Evolutionary conservation across 2,113 vertebrate genomes (phyloP).

Genomic region (Nycticebus coucang): DNA sequence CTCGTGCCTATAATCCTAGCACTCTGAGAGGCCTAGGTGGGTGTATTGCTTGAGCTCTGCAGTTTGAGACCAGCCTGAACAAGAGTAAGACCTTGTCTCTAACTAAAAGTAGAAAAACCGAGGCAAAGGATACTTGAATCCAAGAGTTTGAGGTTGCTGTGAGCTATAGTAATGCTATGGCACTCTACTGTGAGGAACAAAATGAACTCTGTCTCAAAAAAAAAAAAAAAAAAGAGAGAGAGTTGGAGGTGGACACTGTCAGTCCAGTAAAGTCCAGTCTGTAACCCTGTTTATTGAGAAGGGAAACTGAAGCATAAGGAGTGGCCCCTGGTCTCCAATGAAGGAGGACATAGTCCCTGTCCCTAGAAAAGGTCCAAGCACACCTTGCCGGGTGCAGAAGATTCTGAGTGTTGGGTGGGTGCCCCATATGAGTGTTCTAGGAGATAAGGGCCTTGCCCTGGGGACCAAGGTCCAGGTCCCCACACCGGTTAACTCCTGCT

Average conservation of each 20-base stretch:
- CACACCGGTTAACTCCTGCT: accelerated
- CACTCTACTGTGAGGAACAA: too few relatives aligned
- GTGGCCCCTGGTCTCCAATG: accelerated
- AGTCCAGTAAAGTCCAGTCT: background rate
- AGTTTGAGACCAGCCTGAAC: too few relatives aligned
- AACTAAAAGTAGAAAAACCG: too few relatives aligned
- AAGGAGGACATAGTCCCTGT: background rate
- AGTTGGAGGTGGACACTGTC: background rate
- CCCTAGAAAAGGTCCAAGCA: background rate
- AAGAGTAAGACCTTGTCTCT: too few relatives aligned
- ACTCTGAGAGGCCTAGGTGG: too few relatives aligned
- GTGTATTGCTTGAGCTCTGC: too few relatives aligned
- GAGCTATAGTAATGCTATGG: too few relatives aligned
- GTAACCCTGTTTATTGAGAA: background rate
- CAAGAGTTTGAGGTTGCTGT: too few relatives aligned
- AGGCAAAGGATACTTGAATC: too few relatives aligned
- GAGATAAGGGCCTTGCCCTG: slow-evolving; percentile 5
- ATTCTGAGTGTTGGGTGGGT: background rate
- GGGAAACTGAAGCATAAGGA: background rate
- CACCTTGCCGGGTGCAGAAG: background rate
- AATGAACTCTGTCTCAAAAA: too few relatives aligned
- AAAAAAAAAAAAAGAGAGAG: too few relatives aligned
- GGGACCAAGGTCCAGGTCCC: background rate
- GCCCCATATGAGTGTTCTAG: background rate
- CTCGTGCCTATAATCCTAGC: too few relatives aligned